Conservation (phyloP, 2,113 vertebrate species). For the Gallinago undulata region DNA sequence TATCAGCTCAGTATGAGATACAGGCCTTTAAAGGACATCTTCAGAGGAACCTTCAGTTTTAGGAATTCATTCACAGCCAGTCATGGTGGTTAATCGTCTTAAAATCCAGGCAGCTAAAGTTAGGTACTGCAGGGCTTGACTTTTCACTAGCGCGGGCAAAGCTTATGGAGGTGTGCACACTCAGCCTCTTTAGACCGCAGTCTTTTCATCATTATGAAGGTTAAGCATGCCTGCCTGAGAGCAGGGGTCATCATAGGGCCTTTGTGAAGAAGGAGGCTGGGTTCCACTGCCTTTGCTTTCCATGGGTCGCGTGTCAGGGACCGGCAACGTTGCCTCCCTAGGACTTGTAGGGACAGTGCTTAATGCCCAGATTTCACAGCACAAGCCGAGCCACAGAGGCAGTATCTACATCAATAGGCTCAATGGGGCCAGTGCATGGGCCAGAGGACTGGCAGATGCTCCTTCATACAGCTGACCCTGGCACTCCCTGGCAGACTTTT, state of each 20-base stretch:
- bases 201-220: neutral
- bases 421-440: neutral
- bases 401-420: neutral
- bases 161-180: neutral
- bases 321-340: neutral
- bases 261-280: neutral
- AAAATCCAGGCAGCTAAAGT: neutral
- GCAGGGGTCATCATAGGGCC: neutral
- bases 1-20: neutral
- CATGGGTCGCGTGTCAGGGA: no score
- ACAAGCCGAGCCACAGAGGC: neutral
- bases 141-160: neutral
- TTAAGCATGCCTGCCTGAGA: neutral
- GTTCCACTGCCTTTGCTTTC: neutral
- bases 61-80: neutral
- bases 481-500: neutral
- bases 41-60: neutral
- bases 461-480: neutral
- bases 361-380: neutral
- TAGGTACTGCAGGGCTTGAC: neutral
- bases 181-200: neutral
- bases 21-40: slow-evolving; percentile 62
- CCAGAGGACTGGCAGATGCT: neutral
- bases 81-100: neutral
- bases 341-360: neutral